Base-by-base conservation (phyloP, 2,888 invertebrate genomes). In the Uloborus plumipes region DNA sequence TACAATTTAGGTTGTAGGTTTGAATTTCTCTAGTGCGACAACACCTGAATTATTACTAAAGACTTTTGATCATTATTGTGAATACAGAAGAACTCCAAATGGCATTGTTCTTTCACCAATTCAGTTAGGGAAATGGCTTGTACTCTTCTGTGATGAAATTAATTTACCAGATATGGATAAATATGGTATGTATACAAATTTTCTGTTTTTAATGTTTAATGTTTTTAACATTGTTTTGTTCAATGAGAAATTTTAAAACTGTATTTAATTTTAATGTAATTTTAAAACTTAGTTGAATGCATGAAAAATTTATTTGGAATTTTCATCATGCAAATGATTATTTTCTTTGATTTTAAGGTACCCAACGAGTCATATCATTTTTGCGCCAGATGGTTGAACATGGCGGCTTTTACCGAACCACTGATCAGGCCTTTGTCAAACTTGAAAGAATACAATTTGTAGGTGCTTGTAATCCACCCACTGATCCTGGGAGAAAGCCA, bases 61-160 rank as follows among this genome's bases (percentile, higher is more conserved):
- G 91, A 99, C 99, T 0, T 99, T 99, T 89, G 99, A 99, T 90
- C 99, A 99, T 88, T 99, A 99, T 89, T 99, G 99, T 91, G 99
- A 99, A 91, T 99, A 99, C 89, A 92, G 97, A 64, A 97, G 98
- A 90, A 99, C 99, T 2, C 99, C 99, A 0, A 99, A 99, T 88
- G 99, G 99, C 39, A 95, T 99, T 50, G 93, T 99, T 0, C 91
- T 99, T 59, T 94, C 99, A 0, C 99, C 99, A 1, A 94, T 98
- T 4, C 90, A 95, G 92, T 91, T 98, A 85, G 98, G 98, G 83
- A 98, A 97, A 90, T 99, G 99, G 99, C 91, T 99, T 78, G 96
- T 99, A 1, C 91, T 99, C 61, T 99, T 99, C 92, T 99, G 99
- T 89, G 99, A 99, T 90, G 99, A 99, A 92, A 99, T 99, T 88